Base-by-base conservation (phyloP, 2,113 vertebrate genomes). In the Oriolus oriolus region DNA sequence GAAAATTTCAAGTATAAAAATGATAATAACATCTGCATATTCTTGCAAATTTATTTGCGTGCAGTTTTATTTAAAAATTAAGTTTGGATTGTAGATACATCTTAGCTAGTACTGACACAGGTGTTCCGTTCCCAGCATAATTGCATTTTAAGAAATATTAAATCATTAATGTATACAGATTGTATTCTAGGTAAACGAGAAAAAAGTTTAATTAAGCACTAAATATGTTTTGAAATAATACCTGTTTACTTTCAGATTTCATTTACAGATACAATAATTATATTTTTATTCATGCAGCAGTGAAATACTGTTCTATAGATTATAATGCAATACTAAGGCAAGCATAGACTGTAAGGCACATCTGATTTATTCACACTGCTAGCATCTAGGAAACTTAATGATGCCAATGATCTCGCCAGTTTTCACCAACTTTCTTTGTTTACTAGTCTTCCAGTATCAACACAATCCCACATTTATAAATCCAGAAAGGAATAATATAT, bases 211-310 rank as follows among this genome's bases (percentile, higher is more conserved):
- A 91, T 92, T 89, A 91, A 84, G 21, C 54, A 56, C n/a, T 86
- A 89, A 95, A 84, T 75, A 81, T 57, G 18, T 39, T 82, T 94
- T 87, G 86, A 93, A 94, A 87, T 81, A 94, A 87, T 86, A 87
- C 71, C 69, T 93, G 28, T 28, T 90, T 70, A 12, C 11, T 35
- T 93, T 89, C 59, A 84, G 70, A 87, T 93, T 93, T 83, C 37
- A 74, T 83, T 95, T 95, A 89, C 12, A 89, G 60, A 92, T 80
- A 73, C 9, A 73, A 39, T 87, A 73, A 79, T 90, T 83, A 49
- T 71, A 35, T 75, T 96, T 91, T 87, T 84, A 12, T 74, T 89
- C 52, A 42, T 77, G 68, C 7, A 44, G 54, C 28, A 87, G 15
- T 37, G 73, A 78, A 83, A 87, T 73, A 65, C 45, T 66, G n/a